Base-by-base conservation (phyloP, 2,113 vertebrate species). In the Sorex araneus region DNA sequence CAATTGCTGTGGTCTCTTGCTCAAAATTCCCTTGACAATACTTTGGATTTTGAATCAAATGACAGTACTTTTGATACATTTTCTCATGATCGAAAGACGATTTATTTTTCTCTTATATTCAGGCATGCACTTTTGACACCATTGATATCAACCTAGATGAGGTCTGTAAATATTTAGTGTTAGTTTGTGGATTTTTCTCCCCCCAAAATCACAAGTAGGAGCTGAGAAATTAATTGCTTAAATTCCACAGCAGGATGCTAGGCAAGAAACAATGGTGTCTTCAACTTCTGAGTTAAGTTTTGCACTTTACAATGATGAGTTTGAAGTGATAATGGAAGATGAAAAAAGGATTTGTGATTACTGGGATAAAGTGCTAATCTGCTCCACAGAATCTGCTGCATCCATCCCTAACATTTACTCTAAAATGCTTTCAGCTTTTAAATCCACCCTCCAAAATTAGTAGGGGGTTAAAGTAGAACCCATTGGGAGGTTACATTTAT, bases 401-500 rank as follows among this genome's bases (percentile, higher is more conserved):
- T 92, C 95, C 96, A 86, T 97, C 95, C 96, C 92, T 97, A 98
- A 97, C 97, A 97, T 97, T 98, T 97, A 97, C 96, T 97, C 96
- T 97, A 94, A 97, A 97, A 98, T 94, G 97, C 96, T 98, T 97
- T 98, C 97, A 97, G 96, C 97, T 98, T 96, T 95, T 97, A 97
- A 98, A 98, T 97, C 97, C 96, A 93, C 95, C 96, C 96, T 98
- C 97, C 96, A 97, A 98, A 97, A 97, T 88, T 96, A 98, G 97
- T 92, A 97, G 97, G 97, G 97, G 98, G 97, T 98, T 98, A 98
- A 98, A 97, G 95, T 90, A 96, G 91, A 94, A 97, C 97, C 97
- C 97, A 78, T 96, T 97, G 97, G 97, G 97, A 98, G 97, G 98
- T 96, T 98, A 97, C 95, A 97, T 98, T 98, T 98, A 98, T 97